phyloP scores from a whole-genome alignment of 2,888 invertebrate species.

The Torymus tubicola region DNA sequence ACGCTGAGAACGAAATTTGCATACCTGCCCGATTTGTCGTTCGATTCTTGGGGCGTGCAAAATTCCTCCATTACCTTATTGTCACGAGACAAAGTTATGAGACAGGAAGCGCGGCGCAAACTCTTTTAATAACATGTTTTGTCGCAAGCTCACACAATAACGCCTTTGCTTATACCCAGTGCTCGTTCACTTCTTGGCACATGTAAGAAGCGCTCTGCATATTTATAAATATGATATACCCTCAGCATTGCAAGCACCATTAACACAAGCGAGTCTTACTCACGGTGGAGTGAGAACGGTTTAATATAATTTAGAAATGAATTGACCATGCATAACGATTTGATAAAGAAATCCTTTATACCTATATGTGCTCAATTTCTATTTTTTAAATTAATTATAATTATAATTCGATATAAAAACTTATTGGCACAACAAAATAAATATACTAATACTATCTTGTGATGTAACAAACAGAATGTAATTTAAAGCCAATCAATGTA shows the following conservation, averaged over 20 bases:
- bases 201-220: slow-evolving; percentile 21
- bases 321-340: too few species aligned
- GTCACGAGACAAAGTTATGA: background rate
- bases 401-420: too few species aligned
- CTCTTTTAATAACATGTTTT: slow-evolving; percentile 39
- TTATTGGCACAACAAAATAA: too few species aligned
- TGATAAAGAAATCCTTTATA: too few species aligned
- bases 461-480: too few species aligned
- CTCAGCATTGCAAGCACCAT: slow-evolving; percentile 32
- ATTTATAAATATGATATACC: slow-evolving; percentile 38
- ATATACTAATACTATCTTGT: too few species aligned
- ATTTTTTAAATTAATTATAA: too few species aligned
- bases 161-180: background rate
- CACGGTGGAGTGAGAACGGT: too few species aligned
- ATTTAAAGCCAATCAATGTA: too few species aligned
- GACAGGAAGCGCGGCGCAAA: background rate
- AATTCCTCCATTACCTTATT: background rate
- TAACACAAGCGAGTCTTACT: background rate
- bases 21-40: slow-evolving; percentile 22
- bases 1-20: slow-evolving; percentile 4
- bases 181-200: slow-evolving; percentile 33
- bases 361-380: too few species aligned
- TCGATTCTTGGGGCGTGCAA: background rate
- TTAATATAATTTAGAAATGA: too few species aligned
- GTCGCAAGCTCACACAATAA: slow-evolving; percentile 26